Base-by-base conservation (phyloP, 2,888 invertebrate species). In the Matsumyia berberina region DNA sequence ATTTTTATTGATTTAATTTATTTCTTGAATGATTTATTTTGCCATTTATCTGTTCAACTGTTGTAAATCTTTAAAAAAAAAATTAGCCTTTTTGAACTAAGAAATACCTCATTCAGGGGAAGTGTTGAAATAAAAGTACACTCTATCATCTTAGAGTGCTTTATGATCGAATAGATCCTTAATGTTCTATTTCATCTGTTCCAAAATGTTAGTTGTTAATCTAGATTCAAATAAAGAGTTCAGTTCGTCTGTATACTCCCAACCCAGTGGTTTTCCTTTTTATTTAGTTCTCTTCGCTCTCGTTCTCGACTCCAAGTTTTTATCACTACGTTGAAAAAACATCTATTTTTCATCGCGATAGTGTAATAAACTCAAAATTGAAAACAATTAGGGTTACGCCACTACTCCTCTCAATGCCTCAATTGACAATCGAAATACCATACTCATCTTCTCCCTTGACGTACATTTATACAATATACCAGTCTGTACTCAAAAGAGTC, bases 101-200 rank as follows among this genome's bases (percentile, higher is more conserved):
- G 39, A 39, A 39, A 37, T 37, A 37, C 37, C 39, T 60, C 44
- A 60, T 60, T 60, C 60, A 24, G 44, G 31, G 44, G 44, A 60
- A 60, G 31, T 44, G 44, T 44, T 60, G 12, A 60, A 60, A 60
- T n/a, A 44, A 60, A 39, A 11, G 8, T 7, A 12, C n/a, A 12
- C 12, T n/a, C n/a, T n/a, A n/a, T n/a, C n/a, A 53, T 39, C 11
- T 39, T 39, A 9, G 39, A 39, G 39, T 39, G 11, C 29, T 29
- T 5, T 29, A 29, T 29, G 29, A 29, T 29, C 29, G 29, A 29
- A 29, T 3, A 29, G 29, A 29, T 29, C 29, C 29, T 29, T 29
- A 5, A 29, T 29, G 29, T 29, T 29, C 29, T 29, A 29, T 29
- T 29, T 29, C 29, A 29, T 29, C 29, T 29, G 29, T 29, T 29